Evolutionary conservation across 2,113 vertebrate species (phyloP), one percentile per base, ranked within the genome.

Genomic region (Amphiprion percula): DNA sequence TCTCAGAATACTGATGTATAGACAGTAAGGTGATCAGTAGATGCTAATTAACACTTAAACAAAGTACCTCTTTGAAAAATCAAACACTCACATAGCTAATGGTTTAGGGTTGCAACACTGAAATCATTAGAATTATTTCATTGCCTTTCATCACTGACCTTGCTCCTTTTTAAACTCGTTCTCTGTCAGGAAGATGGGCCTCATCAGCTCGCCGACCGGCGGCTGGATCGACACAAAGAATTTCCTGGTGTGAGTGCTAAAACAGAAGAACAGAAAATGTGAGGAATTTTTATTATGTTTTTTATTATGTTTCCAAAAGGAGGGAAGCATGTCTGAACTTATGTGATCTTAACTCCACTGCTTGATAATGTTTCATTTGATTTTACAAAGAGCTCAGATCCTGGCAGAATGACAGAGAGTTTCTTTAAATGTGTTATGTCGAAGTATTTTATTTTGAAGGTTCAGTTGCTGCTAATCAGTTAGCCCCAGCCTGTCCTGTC

Each of bases 151-250:
- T 6, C 4, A 76, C 96, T 95, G 82, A 99, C 98, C 96, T 93
- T 99, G 98, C 62, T 99, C 98, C 80, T 97, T 98, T 90, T 96
- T 99, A 90, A 99, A 99, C 77, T 99, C 97, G 0, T 98, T 99
- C 87, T 99, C 98, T 0, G 97, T 99, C 95, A 99, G 95, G 92
- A 99, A 99, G 65, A 96, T 63, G 0, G 97, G 97, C 24, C 94
- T 96, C 97, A 99, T 97, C 80, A 99, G 94, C 83, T 99, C 98
- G 39, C 98, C 98, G 0, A 99, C 98, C 0, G 97, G 98, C 0
- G 97, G 97, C 90, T 99, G 98, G 90, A 99, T 99, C 6, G 97
- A 96, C 73, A 98, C 97, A 2, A 97, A 99, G 94, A 99, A 99
- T 83, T 98, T 97, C 68, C 95, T 95, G 0, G 94, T 96, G 78